Base-by-base conservation (phyloP, 2,113 vertebrate genomes). In the Pantherophis guttatus region DNA sequence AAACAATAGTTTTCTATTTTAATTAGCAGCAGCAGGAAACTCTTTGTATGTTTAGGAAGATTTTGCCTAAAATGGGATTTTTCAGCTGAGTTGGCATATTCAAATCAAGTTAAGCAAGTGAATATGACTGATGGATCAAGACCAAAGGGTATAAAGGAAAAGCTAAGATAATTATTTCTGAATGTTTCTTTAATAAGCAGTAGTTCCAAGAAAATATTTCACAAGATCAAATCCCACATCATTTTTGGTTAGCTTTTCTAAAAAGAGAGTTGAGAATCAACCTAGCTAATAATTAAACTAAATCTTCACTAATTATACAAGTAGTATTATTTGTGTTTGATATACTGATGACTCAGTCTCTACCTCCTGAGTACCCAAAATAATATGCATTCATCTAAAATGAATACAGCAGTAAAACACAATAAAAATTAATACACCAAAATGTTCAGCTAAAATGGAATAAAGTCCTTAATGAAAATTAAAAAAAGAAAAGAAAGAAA, bases 1-100 rank as follows among this genome's bases (percentile, higher is more conserved):
- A 88, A 94, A 89, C 87, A 50, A 53, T 11, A 6, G 33, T 1
- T 94, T 95, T 75, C 54, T 91, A 21, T 26, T 94, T 95, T 94
- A 95, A 87, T 91, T 95, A 93, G 89, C 58, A 55, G 11, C 55
- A 13, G 7, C 26, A 65, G 62, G 13, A 92, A 89, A 92, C n/a
- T 57, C 23, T 58, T 10, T 58, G 26, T 19, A 24, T 89, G 39
- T 59, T 85, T 85, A 85, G 70, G 70, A 85, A 75, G 17, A 59
- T 89, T 81, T 89, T 33, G 26, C 17, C 26, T n/a, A 26, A 55
- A 75, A 86, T 59, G 89, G 33, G 50, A 10, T 44, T 85, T 58
- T 58, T 33, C 53, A 33, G 54, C 44, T 58, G 39, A 93, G 50
- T 24, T 85, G 65, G 26, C 8, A 70, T 50, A 93, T 89, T 93